phyloP scores from a whole-genome alignment of 2,113 vertebrate species.

The Dasyornis broadbenti region DNA sequence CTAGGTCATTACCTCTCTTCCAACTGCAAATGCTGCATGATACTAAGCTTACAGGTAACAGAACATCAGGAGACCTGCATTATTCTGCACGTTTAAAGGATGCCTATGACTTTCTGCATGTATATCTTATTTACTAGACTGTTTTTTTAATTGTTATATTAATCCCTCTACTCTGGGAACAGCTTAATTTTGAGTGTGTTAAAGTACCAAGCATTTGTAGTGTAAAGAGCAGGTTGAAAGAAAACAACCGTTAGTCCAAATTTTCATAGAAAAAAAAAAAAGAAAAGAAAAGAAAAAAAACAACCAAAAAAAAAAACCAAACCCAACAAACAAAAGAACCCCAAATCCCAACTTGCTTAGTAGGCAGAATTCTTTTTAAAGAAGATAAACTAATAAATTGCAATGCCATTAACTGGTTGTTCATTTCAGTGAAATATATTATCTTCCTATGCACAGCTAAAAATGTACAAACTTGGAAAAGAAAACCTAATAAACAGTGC shows the following conservation, averaged over 20 bases:
- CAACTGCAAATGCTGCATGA: conserved; percentile 77
- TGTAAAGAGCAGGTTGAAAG: conserved; percentile 42
- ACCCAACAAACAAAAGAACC: background rate
- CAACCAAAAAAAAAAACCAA: background rate
- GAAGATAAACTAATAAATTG: conserved; percentile 23
- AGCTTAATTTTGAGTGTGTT: conserved; percentile 53
- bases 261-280: background rate
- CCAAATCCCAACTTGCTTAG: background rate
- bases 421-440: conserved; percentile 32
- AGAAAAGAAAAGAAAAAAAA: background rate
- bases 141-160: conserved; percentile 43
- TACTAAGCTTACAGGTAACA: conserved; percentile 87
- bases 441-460: conserved; percentile 9
- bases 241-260: conserved; percentile 26
- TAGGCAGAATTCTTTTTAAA: conserved; percentile 9
- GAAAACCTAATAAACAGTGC: background rate
- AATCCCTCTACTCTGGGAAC: conserved; percentile 46
- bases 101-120: conserved; percentile 69
- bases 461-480: conserved; percentile 1
- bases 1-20: conserved; percentile 87
- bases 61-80: conserved; percentile 68
- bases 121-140: conserved; percentile 46
- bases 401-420: conserved; percentile 12
- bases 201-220: conserved; percentile 43
- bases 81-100: conserved; percentile 69